These are phyloP conservation scores for Taphrorychus bicolor DNA, from an alignment of 2,888 invertebrate species.

Conservation along the genomic window DNA sequence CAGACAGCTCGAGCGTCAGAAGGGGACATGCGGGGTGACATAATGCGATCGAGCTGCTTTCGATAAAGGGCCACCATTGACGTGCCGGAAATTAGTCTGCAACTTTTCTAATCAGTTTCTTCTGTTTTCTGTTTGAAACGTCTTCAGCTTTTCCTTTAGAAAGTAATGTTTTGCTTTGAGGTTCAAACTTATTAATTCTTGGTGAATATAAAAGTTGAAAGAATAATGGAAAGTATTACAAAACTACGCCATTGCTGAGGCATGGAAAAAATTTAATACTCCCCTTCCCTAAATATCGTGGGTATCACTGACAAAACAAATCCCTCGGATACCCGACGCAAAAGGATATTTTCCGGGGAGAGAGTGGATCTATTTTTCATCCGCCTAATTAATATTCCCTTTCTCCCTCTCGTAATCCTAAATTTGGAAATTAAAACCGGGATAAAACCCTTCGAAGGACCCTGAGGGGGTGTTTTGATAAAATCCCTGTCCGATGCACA, in stretches of 20 bases:
- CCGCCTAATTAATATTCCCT: constrained; percentile 41
- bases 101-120: too few species aligned
- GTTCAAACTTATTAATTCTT: too few species aligned
- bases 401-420: constrained; percentile 15
- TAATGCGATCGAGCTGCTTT: constrained; percentile 28
- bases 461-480: constrained; percentile 38
- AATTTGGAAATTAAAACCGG: constrained; percentile 36
- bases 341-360: constrained; percentile 20
- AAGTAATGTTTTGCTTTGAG: too few species aligned
- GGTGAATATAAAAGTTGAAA: too few species aligned
- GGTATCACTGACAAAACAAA: constrained; percentile 33
- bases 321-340: constrained; percentile 18
- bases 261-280: background rate
- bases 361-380: constrained; percentile 34
- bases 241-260: background rate
- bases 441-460: constrained; percentile 35
- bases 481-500: constrained; percentile 20
- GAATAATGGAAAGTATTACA: background rate
- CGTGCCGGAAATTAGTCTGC: too few species aligned
- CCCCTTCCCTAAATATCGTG: background rate
- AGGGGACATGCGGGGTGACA: constrained; percentile 38
- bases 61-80: constrained; percentile 3
- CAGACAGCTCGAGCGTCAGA: constrained; percentile 56
- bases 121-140: too few species aligned
- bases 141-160: too few species aligned